Evolutionary conservation across 2,888 invertebrate species (phyloP).

Genomic region (Ceratothoa steindachneri): DNA sequence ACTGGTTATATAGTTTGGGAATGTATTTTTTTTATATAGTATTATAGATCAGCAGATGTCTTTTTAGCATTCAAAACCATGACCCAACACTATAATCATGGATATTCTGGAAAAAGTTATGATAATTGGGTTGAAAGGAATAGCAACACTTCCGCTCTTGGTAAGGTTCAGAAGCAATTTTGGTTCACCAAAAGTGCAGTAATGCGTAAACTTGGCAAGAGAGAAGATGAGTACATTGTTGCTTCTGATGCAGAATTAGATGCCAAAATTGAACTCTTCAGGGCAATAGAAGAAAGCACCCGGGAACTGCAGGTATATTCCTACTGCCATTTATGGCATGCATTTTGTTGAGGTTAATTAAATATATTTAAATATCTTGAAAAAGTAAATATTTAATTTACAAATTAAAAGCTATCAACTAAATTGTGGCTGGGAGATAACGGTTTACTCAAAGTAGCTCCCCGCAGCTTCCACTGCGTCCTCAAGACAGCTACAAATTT

Average conservation of each 20-base stretch:
- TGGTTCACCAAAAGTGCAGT: slow-evolving; percentile 48
- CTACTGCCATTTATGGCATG: no score
- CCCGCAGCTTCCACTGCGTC: no score
- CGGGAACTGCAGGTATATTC: slow-evolving; percentile 76
- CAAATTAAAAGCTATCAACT: no score
- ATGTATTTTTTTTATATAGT: no score
- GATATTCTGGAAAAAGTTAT: slow-evolving; percentile 44
- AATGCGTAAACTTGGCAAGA: slow-evolving; percentile 77
- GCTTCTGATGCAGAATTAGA: slow-evolving; percentile 95
- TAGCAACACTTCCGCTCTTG: slow-evolving; percentile 28
- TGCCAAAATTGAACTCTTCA: slow-evolving; percentile 88
- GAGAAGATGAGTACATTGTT: slow-evolving; percentile 94
- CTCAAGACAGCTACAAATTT: no score
- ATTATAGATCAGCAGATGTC: background rate
- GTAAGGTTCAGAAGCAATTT: slow-evolving; percentile 42
- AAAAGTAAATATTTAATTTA: no score
- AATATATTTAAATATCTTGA: no score
- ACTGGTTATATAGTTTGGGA: background rate
- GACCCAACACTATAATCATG: slow-evolving; percentile 21
- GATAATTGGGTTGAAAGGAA: slow-evolving; percentile 48
- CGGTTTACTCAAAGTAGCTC: no score
- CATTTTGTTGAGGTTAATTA: background rate
- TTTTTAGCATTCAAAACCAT: background rate
- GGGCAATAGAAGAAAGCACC: slow-evolving; percentile 86
- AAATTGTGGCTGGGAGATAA: no score